Conservation (phyloP, 2,797 vertebrate species). For the Linurgus olivaceus region DNA sequence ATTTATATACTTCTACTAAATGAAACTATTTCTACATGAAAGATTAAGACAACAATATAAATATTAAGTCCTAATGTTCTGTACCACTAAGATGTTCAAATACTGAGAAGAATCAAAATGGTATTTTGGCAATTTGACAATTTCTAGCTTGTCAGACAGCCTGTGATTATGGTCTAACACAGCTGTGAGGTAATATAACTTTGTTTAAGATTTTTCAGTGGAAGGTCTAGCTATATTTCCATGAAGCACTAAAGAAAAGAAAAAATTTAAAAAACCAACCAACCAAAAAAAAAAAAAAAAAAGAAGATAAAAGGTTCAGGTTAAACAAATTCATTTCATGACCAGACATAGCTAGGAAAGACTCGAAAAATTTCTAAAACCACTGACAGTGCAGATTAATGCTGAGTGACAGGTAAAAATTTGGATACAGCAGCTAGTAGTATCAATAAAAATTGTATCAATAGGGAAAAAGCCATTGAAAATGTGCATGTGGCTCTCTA, state of each 20-base stretch:
- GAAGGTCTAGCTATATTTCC: neutral
- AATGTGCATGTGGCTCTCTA: neutral
- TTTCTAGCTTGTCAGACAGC: neutral
- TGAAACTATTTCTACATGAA: neutral
- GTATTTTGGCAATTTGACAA: neutral
- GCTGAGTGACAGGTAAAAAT: neutral
- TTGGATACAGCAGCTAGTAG: neutral
- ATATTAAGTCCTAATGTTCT: neutral
- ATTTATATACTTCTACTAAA: neutral
- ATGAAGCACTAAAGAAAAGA: neutral
- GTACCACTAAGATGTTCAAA: neutral
- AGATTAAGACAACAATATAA: neutral
- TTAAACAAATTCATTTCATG: neutral
- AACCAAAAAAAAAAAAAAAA: neutral
- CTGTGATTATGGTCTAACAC: neutral
- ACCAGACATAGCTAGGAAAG: neutral
- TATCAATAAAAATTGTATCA: neutral
- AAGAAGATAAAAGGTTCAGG: accelerated
- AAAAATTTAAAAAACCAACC: neutral
- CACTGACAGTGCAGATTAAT: neutral
- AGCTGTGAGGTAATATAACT: neutral
- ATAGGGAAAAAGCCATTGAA: neutral
- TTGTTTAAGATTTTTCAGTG: neutral
- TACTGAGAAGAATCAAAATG: neutral
- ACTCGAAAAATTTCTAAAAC: neutral